phyloP scores from a whole-genome alignment of 1,140 invertebrate genomes.

The Hyles euphorbiae region DNA sequence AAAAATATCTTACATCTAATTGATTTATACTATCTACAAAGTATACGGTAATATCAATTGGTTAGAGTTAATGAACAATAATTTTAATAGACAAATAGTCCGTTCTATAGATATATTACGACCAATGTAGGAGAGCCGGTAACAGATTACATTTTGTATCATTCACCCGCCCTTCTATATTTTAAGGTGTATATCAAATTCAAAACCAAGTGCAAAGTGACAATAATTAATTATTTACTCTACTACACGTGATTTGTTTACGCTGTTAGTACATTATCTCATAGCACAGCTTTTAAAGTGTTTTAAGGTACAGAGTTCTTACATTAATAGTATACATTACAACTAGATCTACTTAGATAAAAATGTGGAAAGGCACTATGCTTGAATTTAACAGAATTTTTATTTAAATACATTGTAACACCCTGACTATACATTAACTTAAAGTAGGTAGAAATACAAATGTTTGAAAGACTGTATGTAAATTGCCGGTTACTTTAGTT shows the following conservation, averaged over 20 bases:
- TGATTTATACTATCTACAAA: constrained; percentile 42
- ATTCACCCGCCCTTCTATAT: neutral
- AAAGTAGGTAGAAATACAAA: no score
- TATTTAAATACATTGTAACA: neutral
- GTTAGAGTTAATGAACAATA: constrained; percentile 35
- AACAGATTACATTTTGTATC: no score
- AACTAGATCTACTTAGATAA: constrained; percentile 40
- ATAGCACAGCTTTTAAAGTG: constrained; percentile 11
- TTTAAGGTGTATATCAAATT: constrained; percentile 35
- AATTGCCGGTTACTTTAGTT: no score
- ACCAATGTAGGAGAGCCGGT: neutral
- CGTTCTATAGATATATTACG: neutral
- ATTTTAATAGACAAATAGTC: constrained; percentile 35
- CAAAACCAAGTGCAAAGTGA: constrained; percentile 28
- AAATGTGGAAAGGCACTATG: constrained; percentile 66
- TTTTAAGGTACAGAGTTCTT: constrained; percentile 30
- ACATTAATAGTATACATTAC: constrained; percentile 34
- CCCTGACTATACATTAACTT: no score
- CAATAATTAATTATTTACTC: constrained; percentile 22
- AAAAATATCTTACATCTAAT: constrained; percentile 55
- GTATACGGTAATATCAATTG: constrained; percentile 36
- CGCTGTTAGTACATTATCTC: constrained; percentile 23
- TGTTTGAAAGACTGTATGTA: no score
- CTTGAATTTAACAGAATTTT: constrained; percentile 44
- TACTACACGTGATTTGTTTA: constrained; percentile 27